These are phyloP conservation scores for Eurytoma adleriae DNA, from an alignment of 2,888 invertebrate genomes.

Conservation along the genomic window DNA sequence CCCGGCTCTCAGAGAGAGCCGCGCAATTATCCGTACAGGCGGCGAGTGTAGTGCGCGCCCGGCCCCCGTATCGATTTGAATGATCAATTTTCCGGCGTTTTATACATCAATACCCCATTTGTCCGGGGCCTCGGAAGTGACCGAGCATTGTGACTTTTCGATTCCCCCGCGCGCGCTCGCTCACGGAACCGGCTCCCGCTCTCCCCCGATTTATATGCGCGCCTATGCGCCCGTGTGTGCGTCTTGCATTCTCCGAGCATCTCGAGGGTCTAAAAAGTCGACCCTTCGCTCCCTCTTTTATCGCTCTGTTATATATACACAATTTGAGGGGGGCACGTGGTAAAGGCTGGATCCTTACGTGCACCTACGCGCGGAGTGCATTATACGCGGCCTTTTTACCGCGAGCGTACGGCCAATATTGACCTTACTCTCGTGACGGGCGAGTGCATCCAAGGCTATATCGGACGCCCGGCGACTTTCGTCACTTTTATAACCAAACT, in stretches of 20 bases:
- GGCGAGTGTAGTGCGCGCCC: neutral
- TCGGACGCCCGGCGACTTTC: constrained; percentile 24
- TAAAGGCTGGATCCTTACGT: neutral
- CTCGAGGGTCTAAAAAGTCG: neutral
- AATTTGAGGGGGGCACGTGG: neutral
- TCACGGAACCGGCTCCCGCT: neutral
- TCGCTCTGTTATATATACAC: neutral
- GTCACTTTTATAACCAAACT: constrained; percentile 1
- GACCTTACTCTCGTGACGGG: constrained; percentile 21
- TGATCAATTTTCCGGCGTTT: constrained; percentile 8
- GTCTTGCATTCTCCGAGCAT: neutral
- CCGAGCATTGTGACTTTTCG: constrained; percentile 4
- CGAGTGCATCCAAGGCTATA: constrained; percentile 31
- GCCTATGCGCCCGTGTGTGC: no score
- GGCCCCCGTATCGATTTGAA: neutral
- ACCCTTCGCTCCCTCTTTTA: neutral
- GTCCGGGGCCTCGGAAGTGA: neutral
- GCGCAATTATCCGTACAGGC: neutral
- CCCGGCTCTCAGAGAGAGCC: no score
- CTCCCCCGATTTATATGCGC: neutral
- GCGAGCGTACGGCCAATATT: constrained; percentile 28
- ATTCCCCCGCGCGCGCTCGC: neutral
- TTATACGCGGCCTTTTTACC: neutral
- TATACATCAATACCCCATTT: neutral
- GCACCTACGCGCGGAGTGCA: neutral